Evolutionary conservation across 2,888 invertebrate genomes (phyloP).

Genomic region (Athrips mouffetella): DNA sequence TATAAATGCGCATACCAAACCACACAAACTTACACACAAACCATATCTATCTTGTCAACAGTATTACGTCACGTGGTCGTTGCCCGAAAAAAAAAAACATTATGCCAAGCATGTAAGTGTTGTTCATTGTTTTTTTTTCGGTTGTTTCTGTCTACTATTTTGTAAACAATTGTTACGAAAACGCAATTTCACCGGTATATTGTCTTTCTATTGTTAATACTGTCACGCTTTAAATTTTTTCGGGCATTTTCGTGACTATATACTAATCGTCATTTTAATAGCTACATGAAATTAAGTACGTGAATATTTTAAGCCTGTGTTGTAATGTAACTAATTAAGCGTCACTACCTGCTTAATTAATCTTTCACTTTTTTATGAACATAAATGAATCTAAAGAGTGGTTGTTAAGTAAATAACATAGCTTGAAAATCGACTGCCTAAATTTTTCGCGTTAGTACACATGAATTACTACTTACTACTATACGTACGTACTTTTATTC

Average conservation of each 20-base stretch:
- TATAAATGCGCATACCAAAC: too few species aligned
- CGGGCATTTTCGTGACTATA: not conserved
- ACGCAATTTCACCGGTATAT: constrained; percentile 11
- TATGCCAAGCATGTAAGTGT: constrained; percentile 8
- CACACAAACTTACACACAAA: not conserved
- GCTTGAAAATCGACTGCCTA: too few species aligned
- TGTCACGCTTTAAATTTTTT: constrained; percentile 10
- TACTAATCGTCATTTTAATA: not conserved
- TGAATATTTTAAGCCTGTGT: not conserved
- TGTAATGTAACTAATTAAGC: not conserved
- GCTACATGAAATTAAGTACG: too few species aligned
- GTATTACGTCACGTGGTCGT: not conserved
- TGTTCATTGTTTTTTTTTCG: not conserved
- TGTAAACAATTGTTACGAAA: constrained; percentile 7
- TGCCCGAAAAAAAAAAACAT: constrained; percentile 7
- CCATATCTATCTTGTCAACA: constrained; percentile 2
- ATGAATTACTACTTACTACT: too few species aligned
- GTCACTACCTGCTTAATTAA: not conserved
- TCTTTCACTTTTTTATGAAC: too few species aligned
- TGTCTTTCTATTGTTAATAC: constrained; percentile 12
- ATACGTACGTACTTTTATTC: too few species aligned
- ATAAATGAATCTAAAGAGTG: too few species aligned
- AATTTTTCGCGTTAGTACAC: too few species aligned
- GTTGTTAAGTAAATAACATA: too few species aligned
- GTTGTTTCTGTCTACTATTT: constrained; percentile 3